Conservation (phyloP, 2,113 vertebrate genomes). For the Cottus gobio region DNA sequence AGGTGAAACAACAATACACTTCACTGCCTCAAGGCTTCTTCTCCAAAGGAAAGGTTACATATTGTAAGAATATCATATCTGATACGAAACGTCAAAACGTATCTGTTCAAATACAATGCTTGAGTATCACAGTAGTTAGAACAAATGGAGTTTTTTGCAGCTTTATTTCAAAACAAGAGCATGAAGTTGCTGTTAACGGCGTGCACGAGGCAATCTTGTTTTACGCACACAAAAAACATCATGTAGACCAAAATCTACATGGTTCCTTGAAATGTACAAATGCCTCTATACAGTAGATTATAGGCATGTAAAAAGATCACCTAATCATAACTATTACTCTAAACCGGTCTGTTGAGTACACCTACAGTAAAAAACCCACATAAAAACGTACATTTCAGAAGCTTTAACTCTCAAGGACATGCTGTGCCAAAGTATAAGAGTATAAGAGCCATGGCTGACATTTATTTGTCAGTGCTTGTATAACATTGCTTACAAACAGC, state of each 20-base stretch:
- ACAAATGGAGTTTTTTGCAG: background rate
- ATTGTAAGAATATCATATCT: conserved; percentile 25
- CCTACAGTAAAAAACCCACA: background rate
- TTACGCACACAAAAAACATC: background rate
- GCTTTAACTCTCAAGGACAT: background rate
- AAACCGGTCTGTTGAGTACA: background rate
- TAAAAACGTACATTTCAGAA: background rate
- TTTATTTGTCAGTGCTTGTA: conserved; percentile 18
- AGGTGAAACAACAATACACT: conserved; percentile 21
- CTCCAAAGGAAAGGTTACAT: conserved; percentile 17
- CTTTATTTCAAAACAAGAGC: background rate
- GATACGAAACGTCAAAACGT: no score
- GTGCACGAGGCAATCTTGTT: background rate
- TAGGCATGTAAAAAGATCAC: background rate
- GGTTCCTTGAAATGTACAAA: background rate
- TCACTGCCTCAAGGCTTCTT: conserved; percentile 23
- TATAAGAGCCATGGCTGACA: background rate
- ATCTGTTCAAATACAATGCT: no score
- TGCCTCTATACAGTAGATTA: background rate
- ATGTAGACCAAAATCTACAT: background rate
- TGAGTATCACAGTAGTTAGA: background rate
- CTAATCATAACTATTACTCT: background rate
- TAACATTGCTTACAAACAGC: conserved; percentile 20
- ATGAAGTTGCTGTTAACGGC: background rate
- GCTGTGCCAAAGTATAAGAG: background rate